Evolutionary conservation across 2,888 invertebrate genomes (phyloP).

Genomic region (Cosmia pyralina): DNA sequence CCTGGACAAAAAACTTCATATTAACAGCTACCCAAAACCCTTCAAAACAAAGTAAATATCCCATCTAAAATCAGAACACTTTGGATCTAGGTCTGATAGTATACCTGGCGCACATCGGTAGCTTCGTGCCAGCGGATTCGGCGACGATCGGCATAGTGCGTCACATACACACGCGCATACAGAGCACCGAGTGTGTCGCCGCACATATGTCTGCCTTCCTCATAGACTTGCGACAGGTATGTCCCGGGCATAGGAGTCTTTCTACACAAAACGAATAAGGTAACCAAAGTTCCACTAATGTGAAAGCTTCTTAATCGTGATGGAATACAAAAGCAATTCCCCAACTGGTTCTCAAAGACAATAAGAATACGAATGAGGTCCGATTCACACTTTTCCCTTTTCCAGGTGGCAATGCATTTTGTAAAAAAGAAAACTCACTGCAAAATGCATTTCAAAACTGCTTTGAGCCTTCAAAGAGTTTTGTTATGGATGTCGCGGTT

Average conservation of each 20-base stretch:
- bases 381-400: too few species aligned
- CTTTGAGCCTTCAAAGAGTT: too few species aligned
- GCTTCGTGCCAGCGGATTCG: slow-evolving; percentile 95
- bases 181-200: slow-evolving; percentile 94
- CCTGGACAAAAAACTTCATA: background rate
- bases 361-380: too few species aligned
- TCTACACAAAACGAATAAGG: background rate
- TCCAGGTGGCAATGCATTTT: too few species aligned
- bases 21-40: background rate
- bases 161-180: slow-evolving; percentile 94
- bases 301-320: too few species aligned
- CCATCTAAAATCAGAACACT: background rate
- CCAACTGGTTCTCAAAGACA: too few species aligned
- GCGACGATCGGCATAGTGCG: slow-evolving; percentile 93
- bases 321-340: too few species aligned
- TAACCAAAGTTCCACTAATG: background rate
- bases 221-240: slow-evolving; percentile 95
- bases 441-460: too few species aligned
- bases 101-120: slow-evolving; percentile 96
- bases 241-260: too few species aligned
- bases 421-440: too few species aligned
- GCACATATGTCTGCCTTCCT: slow-evolving; percentile 96
- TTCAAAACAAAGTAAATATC: background rate
- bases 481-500: too few species aligned
- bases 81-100: slow-evolving; percentile 91